Evolutionary conservation across 2,797 vertebrate species (phyloP).

Genomic region (Remorina albescens): DNA sequence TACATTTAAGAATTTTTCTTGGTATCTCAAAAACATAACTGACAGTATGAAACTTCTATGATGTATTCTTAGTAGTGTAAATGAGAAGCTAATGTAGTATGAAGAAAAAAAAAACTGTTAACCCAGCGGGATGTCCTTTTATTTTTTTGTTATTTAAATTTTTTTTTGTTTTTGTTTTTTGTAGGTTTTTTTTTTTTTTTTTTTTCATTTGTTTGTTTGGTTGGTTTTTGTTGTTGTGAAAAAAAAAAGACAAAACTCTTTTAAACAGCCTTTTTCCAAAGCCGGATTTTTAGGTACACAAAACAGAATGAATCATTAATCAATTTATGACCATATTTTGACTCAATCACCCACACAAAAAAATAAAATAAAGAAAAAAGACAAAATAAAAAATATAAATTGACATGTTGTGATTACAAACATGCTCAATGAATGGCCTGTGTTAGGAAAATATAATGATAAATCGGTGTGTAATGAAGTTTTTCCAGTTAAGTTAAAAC

Average conservation of each 20-base stretch:
- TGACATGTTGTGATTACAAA: neutral
- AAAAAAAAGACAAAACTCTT: neutral
- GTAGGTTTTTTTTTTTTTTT: too few species aligned
- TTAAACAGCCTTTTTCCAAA: neutral
- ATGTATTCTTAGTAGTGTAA: neutral
- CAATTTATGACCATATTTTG: neutral
- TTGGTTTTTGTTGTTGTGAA: neutral
- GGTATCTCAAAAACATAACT: constrained; percentile 7
- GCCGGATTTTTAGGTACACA: neutral
- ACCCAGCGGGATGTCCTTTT: neutral
- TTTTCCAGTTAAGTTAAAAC: constrained; percentile 9
- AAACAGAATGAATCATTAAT: neutral
- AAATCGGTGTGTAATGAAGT: constrained; percentile 14
- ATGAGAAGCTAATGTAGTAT: neutral
- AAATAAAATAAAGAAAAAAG: neutral
- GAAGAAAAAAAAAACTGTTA: too few species aligned
- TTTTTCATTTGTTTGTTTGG: neutral
- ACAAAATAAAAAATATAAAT: neutral
- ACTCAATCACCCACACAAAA: neutral
- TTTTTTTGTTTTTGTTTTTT: neutral
- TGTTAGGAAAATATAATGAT: neutral
- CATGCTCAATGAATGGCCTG: neutral
- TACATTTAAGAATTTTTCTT: constrained; percentile 8
- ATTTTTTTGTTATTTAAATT: neutral
- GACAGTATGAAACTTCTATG: neutral